Evolutionary conservation across 2,113 vertebrate species (phyloP).

Genomic region (Gila orcuttii): DNA sequence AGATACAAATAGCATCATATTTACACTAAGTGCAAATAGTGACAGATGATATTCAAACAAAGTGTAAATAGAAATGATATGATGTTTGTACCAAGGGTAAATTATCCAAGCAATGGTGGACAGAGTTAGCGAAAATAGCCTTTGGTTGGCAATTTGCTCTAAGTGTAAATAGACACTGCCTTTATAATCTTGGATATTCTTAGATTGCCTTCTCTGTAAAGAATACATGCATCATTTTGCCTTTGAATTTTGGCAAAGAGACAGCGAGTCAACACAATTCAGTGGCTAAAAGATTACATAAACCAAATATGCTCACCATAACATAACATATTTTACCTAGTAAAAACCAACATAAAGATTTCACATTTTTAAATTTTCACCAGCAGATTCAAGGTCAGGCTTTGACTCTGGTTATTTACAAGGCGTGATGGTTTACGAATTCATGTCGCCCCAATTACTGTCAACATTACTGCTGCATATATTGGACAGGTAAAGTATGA

Average conservation of each 20-base stretch:
- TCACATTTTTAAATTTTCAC: neutral
- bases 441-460: conserved; percentile 2
- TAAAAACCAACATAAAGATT: neutral
- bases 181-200: neutral
- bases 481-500: conserved; percentile 32
- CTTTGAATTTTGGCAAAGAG: neutral
- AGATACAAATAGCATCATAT: neutral
- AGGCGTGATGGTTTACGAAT: conserved; percentile 5
- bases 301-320: neutral
- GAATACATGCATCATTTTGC: neutral
- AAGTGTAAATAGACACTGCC: neutral
- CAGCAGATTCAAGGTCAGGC: conserved; percentile 18
- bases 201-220: neutral
- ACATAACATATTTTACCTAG: neutral
- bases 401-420: neutral
- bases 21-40: neutral
- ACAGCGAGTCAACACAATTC: neutral
- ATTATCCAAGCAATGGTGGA: neutral
- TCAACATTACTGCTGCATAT: conserved; percentile 21
- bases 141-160: neutral
- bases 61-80: neutral
- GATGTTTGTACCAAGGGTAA: neutral
- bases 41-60: neutral
- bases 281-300: neutral
- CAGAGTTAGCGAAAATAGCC: neutral